Percentiles rank a stretch among this genome's conserved stretches.
These are phyloP conservation scores for Morelia viridis DNA, from an alignment of 2,797 vertebrate species.

Conservation along the genomic window DNA sequence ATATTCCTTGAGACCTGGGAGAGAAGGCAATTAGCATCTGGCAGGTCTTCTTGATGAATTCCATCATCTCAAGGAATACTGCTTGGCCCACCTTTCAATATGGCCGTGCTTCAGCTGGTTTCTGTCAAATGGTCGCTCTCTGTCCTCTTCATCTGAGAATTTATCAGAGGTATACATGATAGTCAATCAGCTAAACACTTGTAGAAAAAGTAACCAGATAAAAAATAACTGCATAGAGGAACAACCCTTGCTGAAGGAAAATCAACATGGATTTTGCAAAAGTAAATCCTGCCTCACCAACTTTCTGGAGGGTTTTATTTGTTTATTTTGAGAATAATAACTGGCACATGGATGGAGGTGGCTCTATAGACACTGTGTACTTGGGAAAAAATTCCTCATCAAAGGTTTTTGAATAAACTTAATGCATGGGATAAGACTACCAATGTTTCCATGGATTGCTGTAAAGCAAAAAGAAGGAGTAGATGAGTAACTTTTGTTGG, in stretches of 20 bases:
- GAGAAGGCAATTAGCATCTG: neutral
- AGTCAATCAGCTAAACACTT: neutral
- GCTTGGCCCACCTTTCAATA: neutral
- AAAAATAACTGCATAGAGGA: neutral
- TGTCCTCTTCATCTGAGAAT: neutral
- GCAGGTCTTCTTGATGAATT: neutral
- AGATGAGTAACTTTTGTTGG: neutral
- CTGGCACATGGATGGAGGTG: neutral
- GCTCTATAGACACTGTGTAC: neutral
- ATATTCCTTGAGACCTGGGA: neutral
- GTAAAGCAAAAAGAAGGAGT: neutral
- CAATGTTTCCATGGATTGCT: neutral
- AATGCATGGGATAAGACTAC: neutral
- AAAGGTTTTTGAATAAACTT: neutral
- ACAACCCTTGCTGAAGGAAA: neutral
- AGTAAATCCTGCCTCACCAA: neutral
- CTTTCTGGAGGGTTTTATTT: neutral
- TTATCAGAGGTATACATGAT: neutral
- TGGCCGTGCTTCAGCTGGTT: neutral
- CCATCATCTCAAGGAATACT: neutral
- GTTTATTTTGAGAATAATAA: neutral
- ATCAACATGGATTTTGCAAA: neutral
- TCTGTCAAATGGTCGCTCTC: neutral
- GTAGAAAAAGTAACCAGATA: neutral
- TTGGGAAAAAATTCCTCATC: neutral